These are phyloP conservation scores for Melanotaenia nigrans DNA, from an alignment of 2,797 vertebrate species.

Conservation along the genomic window DNA sequence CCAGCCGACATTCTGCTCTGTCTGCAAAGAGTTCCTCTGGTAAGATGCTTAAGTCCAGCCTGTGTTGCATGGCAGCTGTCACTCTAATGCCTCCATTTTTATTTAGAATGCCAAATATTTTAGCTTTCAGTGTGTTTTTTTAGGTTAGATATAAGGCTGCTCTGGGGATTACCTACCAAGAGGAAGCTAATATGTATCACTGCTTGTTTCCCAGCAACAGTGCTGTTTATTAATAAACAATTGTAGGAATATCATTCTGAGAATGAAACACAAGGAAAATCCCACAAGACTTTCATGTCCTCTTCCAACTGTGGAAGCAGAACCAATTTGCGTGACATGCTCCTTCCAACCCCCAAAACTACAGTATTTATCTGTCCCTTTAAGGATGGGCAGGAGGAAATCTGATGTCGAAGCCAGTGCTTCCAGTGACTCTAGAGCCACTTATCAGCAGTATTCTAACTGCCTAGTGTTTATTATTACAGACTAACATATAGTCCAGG, in stretches of 20 bases:
- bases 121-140: conserved; percentile 1
- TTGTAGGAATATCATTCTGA: conserved; percentile 36
- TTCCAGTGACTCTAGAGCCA: not conserved
- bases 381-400: conserved; percentile 8
- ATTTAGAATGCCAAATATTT: not conserved
- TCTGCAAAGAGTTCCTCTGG: conserved; percentile 97
- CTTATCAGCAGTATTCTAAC: not conserved
- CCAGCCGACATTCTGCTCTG: conserved; percentile 97
- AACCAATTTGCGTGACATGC: conserved; percentile 28
- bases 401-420: conserved; percentile 6
- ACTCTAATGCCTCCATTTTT: not conserved
- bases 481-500: not conserved
- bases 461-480: not conserved
- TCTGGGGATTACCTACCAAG: not conserved
- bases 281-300: conserved; percentile 46
- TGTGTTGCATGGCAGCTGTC: conserved; percentile 3
- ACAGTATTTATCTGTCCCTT: conserved; percentile 2
- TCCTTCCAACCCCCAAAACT: conserved; percentile 14
- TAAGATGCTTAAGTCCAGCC: conserved; percentile 73
- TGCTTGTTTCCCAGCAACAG: conserved; percentile 11
- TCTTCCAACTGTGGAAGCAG: conserved; percentile 55
- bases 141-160: not conserved
- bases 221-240: conserved; percentile 13
- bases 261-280: conserved; percentile 57
- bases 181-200: conserved; percentile 6